Evolutionary conservation across 2,113 vertebrate genomes (phyloP), one percentile per base, ranked within the genome.

Genomic region (Hucho hucho): DNA sequence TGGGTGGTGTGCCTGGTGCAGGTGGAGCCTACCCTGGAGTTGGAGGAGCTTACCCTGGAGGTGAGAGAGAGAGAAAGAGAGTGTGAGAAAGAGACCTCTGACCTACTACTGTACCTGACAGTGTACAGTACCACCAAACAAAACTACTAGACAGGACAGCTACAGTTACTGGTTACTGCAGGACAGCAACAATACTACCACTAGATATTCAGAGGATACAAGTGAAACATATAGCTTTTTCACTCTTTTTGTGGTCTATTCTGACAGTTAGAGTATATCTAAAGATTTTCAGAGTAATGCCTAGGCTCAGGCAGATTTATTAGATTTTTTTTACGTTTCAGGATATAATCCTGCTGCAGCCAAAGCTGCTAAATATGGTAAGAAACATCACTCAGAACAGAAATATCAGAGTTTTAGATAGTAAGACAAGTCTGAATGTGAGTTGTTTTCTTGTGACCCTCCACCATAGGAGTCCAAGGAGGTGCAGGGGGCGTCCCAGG

Each of bases 1-100:
- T n/a, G 6, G 84, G 79, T 64, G 71, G 49, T 71, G 78, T 74
- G 37, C 81, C 81, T 28, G 76, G 84, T 18, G 65, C 66, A 5
- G 79, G 72, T 68, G 81, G 81, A 20, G 1, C 72, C n/a, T 80
- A 73, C 49, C 68, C 75, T 49, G 71, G 66, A 28, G 43, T 2
- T 0, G 37, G 37, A 73, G 26, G 70, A 61, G 56, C 70, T 71
- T 43, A 43, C 37, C 64, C 64, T 29, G 64, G 25, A 65, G 64
- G 13, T 29, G 13, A 63, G 13, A 6, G 43, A 6, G 6, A 22
- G 37, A 61, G 9, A 61, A 6, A 22, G 6, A 61, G 13, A 1
- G 18, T 61, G n/a, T n/a, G 58, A 53, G 3, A 53, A 53, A 53
- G 49, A 53, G 16, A 69, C n/a, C 32, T 46, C 20, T 46, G 63